Evolutionary conservation across 2,888 invertebrate genomes (phyloP).

Genomic region (Sphecodes monilicornis): DNA sequence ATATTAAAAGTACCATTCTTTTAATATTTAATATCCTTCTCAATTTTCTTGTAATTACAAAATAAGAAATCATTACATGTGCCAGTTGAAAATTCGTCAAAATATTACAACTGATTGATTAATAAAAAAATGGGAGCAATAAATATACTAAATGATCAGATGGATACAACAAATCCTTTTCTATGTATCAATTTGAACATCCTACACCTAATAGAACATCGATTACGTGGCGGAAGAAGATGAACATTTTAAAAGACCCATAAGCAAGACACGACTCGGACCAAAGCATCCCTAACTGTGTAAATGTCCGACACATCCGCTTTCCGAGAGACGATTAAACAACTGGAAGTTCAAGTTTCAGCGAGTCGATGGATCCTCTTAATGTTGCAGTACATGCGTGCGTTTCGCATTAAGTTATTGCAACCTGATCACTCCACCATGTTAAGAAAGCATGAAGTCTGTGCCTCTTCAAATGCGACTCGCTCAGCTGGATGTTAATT

Average conservation of each 20-base stretch:
- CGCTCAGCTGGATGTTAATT: conserved; percentile 2
- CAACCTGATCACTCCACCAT: conserved; percentile 4
- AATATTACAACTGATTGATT: neutral
- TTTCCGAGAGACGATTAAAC: neutral
- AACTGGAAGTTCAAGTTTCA: neutral
- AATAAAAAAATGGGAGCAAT: too few relatives aligned
- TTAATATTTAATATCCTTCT: neutral
- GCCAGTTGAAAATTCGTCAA: too few relatives aligned
- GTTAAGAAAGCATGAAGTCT: neutral
- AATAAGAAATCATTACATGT: too few relatives aligned
- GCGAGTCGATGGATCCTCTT: neutral
- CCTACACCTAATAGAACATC: neutral
- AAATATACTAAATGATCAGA: too few relatives aligned
- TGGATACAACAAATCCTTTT: too few relatives aligned
- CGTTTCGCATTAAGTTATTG: conserved; percentile 17
- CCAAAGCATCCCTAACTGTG: neutral
- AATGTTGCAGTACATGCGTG: neutral
- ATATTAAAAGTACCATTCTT: too few relatives aligned
- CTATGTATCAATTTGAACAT: neutral
- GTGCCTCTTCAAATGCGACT: neutral
- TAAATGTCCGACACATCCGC: neutral
- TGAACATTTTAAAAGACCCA: neutral
- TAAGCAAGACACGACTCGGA: neutral
- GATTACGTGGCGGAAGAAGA: neutral
- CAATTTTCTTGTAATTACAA: neutral